These are phyloP conservation scores for Cydia pomonella DNA, from an alignment of 1,140 invertebrate species.

Conservation along the genomic window DNA sequence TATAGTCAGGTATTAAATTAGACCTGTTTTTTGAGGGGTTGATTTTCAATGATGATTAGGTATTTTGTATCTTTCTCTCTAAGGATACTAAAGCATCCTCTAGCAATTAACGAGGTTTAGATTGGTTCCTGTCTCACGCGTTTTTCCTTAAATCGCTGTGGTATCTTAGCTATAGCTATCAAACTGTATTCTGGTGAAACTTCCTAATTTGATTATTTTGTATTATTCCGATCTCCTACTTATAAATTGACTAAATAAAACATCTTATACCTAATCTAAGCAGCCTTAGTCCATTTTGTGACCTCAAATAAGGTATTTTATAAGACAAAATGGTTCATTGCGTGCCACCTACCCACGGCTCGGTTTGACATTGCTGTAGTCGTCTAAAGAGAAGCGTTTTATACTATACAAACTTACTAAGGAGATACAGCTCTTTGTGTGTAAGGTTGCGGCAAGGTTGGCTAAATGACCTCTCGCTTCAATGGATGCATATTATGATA, in stretches of 20 bases:
- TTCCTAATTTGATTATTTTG: too few species aligned
- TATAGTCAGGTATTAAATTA: too few species aligned
- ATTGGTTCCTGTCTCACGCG: too few species aligned
- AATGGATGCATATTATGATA: slow-evolving; percentile 10
- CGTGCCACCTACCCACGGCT: background rate
- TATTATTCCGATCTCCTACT: background rate
- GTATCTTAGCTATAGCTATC: too few species aligned
- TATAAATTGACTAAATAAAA: background rate
- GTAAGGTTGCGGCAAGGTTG: background rate
- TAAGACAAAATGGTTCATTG: slow-evolving; percentile 12
- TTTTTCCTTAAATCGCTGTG: too few species aligned
- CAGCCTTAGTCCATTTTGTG: background rate
- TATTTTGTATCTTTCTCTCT: too few species aligned
- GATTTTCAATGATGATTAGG: background rate
- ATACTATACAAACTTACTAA: background rate
- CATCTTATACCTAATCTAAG: background rate
- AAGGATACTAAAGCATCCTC: too few species aligned
- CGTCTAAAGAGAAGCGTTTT: background rate
- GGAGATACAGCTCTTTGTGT: background rate
- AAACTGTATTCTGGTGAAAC: too few species aligned
- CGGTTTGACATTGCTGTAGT: background rate
- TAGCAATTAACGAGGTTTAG: too few species aligned
- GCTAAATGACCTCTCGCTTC: background rate
- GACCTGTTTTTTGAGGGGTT: background rate
- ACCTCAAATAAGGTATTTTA: background rate